phyloP scores from a whole-genome alignment of 2,113 vertebrate genomes.

The Raja brachyura region DNA sequence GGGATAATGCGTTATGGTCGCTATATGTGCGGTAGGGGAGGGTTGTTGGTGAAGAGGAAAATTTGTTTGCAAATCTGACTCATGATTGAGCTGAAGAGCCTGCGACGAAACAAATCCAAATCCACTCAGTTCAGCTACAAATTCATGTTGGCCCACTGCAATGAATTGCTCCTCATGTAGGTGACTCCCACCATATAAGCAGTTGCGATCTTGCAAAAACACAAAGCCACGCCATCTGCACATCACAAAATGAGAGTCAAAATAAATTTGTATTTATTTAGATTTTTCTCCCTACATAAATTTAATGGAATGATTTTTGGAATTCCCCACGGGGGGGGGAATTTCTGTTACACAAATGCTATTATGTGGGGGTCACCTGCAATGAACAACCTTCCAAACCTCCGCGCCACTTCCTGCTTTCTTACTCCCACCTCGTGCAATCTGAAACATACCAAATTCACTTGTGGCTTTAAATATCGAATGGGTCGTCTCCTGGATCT shows the following conservation, averaged over 20 bases:
- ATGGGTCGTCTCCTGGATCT: conserved; percentile 50
- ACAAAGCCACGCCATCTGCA: too few species aligned
- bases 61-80: too few species aligned
- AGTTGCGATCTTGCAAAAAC: too few species aligned
- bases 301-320: not conserved
- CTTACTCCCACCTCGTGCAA: not conserved
- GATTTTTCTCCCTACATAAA: not conserved
- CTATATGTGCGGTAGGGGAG: too few species aligned
- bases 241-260: too few species aligned
- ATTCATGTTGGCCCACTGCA: not conserved
- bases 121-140: not conserved
- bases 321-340: too few species aligned
- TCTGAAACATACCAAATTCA: conserved; percentile 57
- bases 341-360: too few species aligned
- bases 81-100: not conserved
- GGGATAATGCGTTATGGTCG: too few species aligned
- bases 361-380: not conserved
- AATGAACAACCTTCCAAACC: not conserved
- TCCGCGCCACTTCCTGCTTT: not conserved
- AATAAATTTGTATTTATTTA: not conserved
- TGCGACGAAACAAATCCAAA: not conserved
- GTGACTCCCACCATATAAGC: too few species aligned
- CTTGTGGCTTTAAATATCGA: conserved; percentile 48
- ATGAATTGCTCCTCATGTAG: not conserved
- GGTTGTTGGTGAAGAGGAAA: too few species aligned